phyloP scores from a whole-genome alignment of 2,113 vertebrate genomes.

The Tragulus kanchil region DNA sequence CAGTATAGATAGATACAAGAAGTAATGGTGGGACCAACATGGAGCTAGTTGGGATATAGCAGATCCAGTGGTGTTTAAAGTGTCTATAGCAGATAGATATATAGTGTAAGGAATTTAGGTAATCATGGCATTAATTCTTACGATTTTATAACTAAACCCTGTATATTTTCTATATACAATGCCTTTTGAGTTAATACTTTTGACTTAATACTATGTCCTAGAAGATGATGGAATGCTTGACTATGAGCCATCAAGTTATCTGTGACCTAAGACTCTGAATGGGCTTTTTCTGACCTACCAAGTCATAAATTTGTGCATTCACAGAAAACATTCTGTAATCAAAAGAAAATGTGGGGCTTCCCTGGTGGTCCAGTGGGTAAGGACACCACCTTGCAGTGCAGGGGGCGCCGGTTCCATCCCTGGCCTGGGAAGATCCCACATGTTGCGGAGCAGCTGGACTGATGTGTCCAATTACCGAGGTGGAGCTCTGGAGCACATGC shows the following conservation, averaged over 20 bases:
- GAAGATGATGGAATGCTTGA: background rate
- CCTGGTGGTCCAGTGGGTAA: too few relatives aligned
- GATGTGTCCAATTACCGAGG: too few relatives aligned
- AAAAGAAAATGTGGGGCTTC: background rate
- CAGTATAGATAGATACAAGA: background rate
- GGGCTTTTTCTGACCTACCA: background rate
- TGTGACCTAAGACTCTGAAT: background rate
- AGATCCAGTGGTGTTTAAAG: background rate
- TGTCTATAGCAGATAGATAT: background rate
- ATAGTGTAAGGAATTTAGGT: background rate
- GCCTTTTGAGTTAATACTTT: background rate
- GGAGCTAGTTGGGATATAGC: background rate
- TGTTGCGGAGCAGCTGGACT: too few relatives aligned
- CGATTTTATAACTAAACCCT: background rate
- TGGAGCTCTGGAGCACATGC: too few relatives aligned
- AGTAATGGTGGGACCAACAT: background rate
- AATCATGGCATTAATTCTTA: background rate
- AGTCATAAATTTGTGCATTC: background rate
- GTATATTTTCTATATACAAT: background rate
- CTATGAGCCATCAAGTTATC: background rate
- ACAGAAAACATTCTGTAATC: background rate
- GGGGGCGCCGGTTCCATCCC: too few relatives aligned
- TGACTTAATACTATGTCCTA: background rate
- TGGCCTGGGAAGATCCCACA: too few relatives aligned
- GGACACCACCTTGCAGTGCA: too few relatives aligned